Conservation (phyloP, 2,797 vertebrate genomes). For the Tapirus indicus region DNA sequence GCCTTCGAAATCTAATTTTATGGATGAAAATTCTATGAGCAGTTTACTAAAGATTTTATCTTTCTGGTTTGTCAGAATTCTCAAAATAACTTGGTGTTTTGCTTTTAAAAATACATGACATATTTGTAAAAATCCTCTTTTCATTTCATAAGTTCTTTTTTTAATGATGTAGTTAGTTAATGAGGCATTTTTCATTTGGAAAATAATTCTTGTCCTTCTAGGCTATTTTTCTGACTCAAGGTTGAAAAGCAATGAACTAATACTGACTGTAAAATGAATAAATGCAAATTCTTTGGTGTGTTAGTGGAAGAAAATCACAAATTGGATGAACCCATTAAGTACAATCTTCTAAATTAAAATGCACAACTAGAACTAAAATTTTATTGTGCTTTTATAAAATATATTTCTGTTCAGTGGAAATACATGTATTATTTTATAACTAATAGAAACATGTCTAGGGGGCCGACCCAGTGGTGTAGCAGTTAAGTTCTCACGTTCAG, state of each 20-base stretch:
- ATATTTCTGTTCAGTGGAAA: slow-evolving; percentile 20
- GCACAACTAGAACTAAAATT: neutral
- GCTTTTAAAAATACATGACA: neutral
- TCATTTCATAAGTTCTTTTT: slow-evolving; percentile 38
- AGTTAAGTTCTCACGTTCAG: too few species aligned
- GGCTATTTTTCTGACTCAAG: neutral
- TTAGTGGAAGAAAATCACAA: slow-evolving; percentile 3
- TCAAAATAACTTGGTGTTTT: slow-evolving; percentile 13
- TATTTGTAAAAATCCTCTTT: slow-evolving; percentile 40
- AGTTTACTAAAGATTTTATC: slow-evolving; percentile 14
- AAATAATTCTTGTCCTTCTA: neutral
- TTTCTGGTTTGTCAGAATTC: slow-evolving; percentile 24
- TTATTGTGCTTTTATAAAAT: slow-evolving; percentile 13
- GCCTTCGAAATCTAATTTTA: slow-evolving; percentile 3
- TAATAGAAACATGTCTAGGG: neutral
- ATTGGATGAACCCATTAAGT: neutral
- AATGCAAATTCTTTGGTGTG: neutral
- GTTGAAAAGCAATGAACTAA: neutral
- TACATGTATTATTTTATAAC: neutral
- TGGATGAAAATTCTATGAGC: neutral
- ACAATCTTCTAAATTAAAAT: slow-evolving; percentile 40
- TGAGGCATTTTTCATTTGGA: slow-evolving; percentile 3
- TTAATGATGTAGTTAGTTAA: neutral
- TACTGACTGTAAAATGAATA: neutral
- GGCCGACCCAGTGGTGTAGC: too few species aligned